A percentile compares a stretch with the other conserved stretches of the same genome.
Evolutionary conservation across 2,888 invertebrate genomes (phyloP).

Genomic region (Epinotia bilunana): DNA sequence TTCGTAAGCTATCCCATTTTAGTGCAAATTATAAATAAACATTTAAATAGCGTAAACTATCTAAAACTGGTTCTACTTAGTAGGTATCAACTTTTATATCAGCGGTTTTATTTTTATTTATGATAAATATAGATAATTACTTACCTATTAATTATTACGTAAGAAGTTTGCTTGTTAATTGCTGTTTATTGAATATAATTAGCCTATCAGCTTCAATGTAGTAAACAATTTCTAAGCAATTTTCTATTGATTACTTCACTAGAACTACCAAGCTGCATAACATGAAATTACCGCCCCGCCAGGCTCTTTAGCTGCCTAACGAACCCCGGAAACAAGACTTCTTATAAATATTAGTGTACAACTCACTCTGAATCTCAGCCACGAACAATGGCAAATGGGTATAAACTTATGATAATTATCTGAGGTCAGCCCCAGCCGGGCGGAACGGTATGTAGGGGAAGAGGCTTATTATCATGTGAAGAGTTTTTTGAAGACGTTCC

Average conservation of each 20-base stretch:
- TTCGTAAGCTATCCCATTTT: no score
- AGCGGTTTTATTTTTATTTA: no score
- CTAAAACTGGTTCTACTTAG: no score
- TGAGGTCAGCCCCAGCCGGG: constrained; percentile 74
- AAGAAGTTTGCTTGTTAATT: not conserved
- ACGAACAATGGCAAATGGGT: constrained; percentile 76
- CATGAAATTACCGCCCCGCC: not conserved
- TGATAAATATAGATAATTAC: no score
- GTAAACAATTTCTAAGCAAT: constrained; percentile 1
- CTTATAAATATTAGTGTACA: constrained; percentile 62
- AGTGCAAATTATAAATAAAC: no score
- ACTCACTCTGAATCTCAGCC: constrained; percentile 71
- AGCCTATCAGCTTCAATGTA: not conserved
- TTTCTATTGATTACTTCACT: constrained; percentile 18
- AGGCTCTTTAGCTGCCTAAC: constrained; percentile 29
- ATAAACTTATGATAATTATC: constrained; percentile 80
- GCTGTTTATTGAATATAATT: not conserved
- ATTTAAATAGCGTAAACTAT: no score
- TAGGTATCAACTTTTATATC: no score
- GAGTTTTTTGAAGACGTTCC: constrained; percentile 81
- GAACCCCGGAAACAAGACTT: constrained; percentile 39
- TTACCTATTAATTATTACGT: no score
- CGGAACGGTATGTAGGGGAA: constrained; percentile 81
- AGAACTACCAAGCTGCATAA: not conserved
- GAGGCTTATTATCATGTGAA: constrained; percentile 80